Evolutionary conservation across 2,113 vertebrate genomes (phyloP).

Genomic region (Pelecanoides urinatrix): DNA sequence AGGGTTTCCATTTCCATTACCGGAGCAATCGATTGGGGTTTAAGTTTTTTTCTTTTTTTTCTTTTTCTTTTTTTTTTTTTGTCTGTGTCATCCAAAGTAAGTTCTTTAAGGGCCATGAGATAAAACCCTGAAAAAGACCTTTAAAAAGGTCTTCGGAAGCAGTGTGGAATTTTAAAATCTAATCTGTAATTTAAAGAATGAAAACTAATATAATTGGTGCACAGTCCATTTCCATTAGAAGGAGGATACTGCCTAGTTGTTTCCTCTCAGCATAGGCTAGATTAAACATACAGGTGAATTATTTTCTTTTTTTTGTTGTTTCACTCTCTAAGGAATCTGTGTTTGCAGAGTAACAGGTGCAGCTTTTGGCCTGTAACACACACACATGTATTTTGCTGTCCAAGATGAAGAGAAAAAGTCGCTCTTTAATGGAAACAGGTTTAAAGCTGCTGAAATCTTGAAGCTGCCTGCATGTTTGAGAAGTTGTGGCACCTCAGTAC

Average conservation of each 20-base stretch:
- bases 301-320: neutral
- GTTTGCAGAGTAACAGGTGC: neutral
- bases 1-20: slow-evolving; percentile 77
- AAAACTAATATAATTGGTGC: slow-evolving; percentile 61
- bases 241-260: neutral
- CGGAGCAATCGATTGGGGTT: slow-evolving; percentile 61
- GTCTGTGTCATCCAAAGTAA: slow-evolving; percentile 23
- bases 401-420: neutral
- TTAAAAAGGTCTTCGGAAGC: slow-evolving; percentile 60
- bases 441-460: neutral
- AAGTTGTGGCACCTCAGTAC: neutral
- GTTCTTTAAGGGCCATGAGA: slow-evolving; percentile 6
- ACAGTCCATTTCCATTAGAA: slow-evolving; percentile 59
- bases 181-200: slow-evolving; percentile 66
- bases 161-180: slow-evolving; percentile 66
- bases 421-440: neutral
- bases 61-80: neutral
- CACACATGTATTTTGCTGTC: neutral
- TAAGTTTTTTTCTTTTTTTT: neutral
- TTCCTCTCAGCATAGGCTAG: neutral
- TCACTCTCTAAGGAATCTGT: neutral
- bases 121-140: slow-evolving; percentile 50
- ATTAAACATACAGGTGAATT: neutral
- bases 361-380: neutral
- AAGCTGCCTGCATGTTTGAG: neutral